phyloP scores from a whole-genome alignment of 1,140 invertebrate genomes.

The Calliopsis andreniformis region DNA sequence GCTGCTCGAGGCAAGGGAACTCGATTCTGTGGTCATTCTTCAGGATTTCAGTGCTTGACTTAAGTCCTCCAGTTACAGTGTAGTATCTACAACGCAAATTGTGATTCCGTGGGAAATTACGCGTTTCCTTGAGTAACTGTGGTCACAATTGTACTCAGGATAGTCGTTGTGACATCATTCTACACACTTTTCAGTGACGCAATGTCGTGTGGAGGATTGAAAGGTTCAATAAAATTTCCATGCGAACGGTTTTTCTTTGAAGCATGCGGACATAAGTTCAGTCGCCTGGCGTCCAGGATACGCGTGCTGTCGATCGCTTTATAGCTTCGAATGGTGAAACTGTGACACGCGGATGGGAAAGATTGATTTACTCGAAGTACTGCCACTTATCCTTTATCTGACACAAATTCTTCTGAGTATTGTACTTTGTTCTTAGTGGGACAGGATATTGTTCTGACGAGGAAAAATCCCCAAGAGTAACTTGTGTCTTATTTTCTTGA shows the following conservation, averaged over 20 bases:
- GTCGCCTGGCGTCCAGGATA: neutral
- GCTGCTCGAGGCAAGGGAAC: neutral
- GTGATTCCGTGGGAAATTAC: slow-evolving; percentile 34
- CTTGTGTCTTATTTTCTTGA: neutral
- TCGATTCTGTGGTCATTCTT: too few relatives aligned
- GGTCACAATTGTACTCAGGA: slow-evolving; percentile 8
- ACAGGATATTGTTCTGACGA: neutral
- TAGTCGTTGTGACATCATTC: slow-evolving; percentile 32
- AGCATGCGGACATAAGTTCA: too few relatives aligned
- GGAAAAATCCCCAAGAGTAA: neutral
- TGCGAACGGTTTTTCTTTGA: slow-evolving; percentile 10
- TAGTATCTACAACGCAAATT: neutral
- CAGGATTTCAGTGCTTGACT: slow-evolving; percentile 6
- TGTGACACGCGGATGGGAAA: neutral
- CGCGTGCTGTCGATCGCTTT: slow-evolving; percentile 2
- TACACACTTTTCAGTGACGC: slow-evolving; percentile 6
- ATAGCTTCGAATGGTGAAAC: neutral
- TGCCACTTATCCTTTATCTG: neutral
- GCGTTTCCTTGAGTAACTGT: neutral
- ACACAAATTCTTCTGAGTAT: neutral
- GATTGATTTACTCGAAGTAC: neutral
- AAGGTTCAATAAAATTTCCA: slow-evolving; percentile 11
- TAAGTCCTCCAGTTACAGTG: neutral
- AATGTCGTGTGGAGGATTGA: slow-evolving; percentile 2
- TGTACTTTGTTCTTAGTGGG: neutral